These are phyloP conservation scores for Pterostichus niger DNA, from an alignment of 2,888 invertebrate species.

Conservation along the genomic window DNA sequence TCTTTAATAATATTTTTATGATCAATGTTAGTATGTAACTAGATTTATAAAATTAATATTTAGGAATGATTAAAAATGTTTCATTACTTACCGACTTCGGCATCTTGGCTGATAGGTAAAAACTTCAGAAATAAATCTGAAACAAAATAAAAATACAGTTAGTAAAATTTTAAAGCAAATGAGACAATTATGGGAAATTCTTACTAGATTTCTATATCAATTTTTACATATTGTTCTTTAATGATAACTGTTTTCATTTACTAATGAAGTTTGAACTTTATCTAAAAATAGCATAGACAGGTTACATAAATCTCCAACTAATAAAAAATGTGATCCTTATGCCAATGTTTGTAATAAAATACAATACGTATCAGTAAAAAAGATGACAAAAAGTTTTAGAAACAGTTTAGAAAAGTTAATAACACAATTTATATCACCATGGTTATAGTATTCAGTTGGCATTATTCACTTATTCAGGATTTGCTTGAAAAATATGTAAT, in stretches of 20 bases:
- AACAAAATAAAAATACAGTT: constrained; percentile 34
- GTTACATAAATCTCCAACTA: constrained; percentile 38
- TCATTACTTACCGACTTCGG: constrained; percentile 82
- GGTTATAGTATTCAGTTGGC: too few relatives aligned
- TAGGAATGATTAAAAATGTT: background rate
- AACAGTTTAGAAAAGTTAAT: background rate
- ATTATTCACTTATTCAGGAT: constrained; percentile 21
- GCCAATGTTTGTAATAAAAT: constrained; percentile 39
- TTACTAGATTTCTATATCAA: background rate
- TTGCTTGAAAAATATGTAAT: constrained; percentile 41
- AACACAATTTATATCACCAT: background rate
- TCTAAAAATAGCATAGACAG: constrained; percentile 41
- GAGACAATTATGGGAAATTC: background rate
- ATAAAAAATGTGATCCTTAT: constrained; percentile 27
- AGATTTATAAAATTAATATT: background rate
- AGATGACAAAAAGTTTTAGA: background rate
- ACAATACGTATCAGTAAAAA: background rate
- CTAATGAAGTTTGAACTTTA: constrained; percentile 26
- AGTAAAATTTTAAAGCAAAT: background rate
- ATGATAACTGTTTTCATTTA: constrained; percentile 28
- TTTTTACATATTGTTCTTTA: background rate
- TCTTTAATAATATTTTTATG: background rate
- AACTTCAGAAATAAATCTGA: constrained; percentile 56
- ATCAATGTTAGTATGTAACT: background rate
- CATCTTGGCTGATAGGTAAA: constrained; percentile 77